Evolutionary conservation across 2,113 vertebrate genomes (phyloP).

Genomic region (Paralichthys olivaceus): DNA sequence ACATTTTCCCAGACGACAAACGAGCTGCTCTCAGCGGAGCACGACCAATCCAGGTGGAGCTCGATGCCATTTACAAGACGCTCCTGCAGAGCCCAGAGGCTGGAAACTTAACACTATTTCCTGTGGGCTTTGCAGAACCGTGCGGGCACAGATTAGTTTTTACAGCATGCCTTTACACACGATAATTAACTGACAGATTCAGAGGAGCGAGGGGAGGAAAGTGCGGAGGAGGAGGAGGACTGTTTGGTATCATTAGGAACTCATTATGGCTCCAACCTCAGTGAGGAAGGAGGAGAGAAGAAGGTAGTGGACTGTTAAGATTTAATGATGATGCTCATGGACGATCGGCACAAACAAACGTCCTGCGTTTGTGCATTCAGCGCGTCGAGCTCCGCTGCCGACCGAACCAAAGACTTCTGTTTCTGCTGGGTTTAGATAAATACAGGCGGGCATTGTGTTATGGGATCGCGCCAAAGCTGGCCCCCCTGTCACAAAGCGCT

Average conservation of each 20-base stretch:
- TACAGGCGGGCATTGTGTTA: conserved; percentile 72
- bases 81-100: conserved; percentile 11
- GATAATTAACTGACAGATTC: conserved; percentile 38
- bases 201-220: not conserved
- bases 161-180: conserved; percentile 31
- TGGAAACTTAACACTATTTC: conserved; percentile 20
- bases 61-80: conserved; percentile 21
- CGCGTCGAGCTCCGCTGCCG: conserved; percentile 38
- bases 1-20: conserved; percentile 10
- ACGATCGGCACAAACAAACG: conserved; percentile 58
- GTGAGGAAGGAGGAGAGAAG: conserved; percentile 12
- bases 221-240: conserved; percentile 7
- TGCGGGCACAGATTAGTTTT: not conserved
- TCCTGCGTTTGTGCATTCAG: conserved; percentile 38
- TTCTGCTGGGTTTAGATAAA: conserved; percentile 52
- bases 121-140: conserved; percentile 4
- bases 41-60: not conserved
- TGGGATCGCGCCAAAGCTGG: conserved; percentile 46
- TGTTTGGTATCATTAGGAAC: conserved; percentile 62
- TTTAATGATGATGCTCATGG: conserved; percentile 67
- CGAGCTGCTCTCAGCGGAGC: conserved; percentile 20
- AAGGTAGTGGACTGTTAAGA: conserved; percentile 67
- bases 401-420: conserved; percentile 61
- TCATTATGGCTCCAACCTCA: conserved; percentile 51
- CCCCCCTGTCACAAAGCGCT: conserved; percentile 75